Conservation (phyloP, 2,113 vertebrate species). For the Oreotrochilus melanogaster region DNA sequence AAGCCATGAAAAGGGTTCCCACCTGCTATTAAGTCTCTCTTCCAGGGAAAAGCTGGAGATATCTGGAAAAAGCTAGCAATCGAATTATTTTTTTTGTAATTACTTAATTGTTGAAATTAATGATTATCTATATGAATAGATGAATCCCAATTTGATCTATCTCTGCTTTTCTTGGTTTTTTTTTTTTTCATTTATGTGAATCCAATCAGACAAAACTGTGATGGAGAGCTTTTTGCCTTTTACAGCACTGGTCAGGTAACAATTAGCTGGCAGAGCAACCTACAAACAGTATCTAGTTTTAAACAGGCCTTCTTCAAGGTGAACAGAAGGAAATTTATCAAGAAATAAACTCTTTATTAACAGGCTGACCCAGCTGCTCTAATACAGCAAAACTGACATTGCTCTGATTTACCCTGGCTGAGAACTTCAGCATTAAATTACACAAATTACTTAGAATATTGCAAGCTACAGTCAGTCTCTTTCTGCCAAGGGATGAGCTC, state of each 20-base stretch:
- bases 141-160: neutral
- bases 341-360: neutral
- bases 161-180: neutral
- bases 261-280: neutral
- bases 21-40: accelerated
- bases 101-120: neutral
- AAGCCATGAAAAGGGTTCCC: neutral
- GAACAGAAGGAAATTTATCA: neutral
- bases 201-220: neutral
- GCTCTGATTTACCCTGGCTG: conserved; percentile 49
- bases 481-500: conserved; percentile 69
- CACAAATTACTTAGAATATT: conserved; percentile 48
- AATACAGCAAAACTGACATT: neutral
- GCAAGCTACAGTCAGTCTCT: conserved; percentile 20
- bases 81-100: neutral
- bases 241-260: neutral
- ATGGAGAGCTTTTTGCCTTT: neutral
- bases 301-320: neutral
- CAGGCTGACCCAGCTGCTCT: conserved; percentile 24
- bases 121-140: neutral
- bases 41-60: neutral
- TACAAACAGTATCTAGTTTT: neutral
- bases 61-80: neutral
- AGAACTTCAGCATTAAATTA: conserved; percentile 62
- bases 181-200: neutral